Evolutionary conservation across 2,888 invertebrate genomes (phyloP), one percentile per base, ranked within the genome.

Genomic region (Acleris literana): DNA sequence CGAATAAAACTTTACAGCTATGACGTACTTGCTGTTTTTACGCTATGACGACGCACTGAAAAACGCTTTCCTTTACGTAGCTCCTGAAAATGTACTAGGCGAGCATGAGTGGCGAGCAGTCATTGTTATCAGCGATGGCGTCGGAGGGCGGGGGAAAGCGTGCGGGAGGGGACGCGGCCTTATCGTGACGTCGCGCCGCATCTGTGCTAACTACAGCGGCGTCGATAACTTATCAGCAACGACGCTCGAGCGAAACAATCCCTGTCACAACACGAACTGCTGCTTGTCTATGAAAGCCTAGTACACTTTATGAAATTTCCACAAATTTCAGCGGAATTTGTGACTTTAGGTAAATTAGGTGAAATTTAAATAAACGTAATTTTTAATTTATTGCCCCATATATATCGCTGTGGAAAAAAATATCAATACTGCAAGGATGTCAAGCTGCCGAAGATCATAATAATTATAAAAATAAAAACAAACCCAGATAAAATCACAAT

Each of bases 31-130:
- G 39, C 51, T 11, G 55, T 52, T 51, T 59, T 72, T 68, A 63
- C 71, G 57, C 66, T 55, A 61, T 75, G 74, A 83, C 80, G 82
- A 81, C 74, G 72, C 68, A 53, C 77, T 83, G 86, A 86, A 90
- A 89, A 85, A 70, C 74, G 75, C 77, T 87, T 86, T 86, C 82
- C 83, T 83, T 81, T 65, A 72, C 74, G 78, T 74, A 69, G 69
- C 77, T 80, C 79, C 89, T 91, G 90, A 90, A 90, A 90, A 84
- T 82, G 85, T 90, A 91, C 91, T 83, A 91, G 91, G 91, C 88
- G 77, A 85, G 72, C 89, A 90, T 88, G 76, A 86, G 71, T 75
- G 74, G 77, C 77, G 77, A 82, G 85, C 74, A 81, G 87, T 84
- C 75, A 85, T 85, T 84, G 88, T 88, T 89, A 87, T 88, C 90